Conservation (phyloP, 2,888 invertebrate species). For the Tetragonisca angustula region DNA sequence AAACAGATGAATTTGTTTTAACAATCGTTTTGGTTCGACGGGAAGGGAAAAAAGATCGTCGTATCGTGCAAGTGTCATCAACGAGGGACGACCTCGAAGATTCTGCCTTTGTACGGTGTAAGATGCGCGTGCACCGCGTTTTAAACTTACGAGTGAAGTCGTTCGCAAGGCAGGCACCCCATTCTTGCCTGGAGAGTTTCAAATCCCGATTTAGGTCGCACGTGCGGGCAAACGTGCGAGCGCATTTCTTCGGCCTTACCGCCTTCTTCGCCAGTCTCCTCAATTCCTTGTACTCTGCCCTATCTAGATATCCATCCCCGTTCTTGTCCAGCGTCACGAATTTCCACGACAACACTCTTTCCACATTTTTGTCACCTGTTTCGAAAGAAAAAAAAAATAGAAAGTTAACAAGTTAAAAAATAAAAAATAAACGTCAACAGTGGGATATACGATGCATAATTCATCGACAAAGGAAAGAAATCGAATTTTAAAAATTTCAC, state of each 20-base stretch:
- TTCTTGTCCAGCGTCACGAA: conserved; percentile 93
- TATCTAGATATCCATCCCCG: conserved; percentile 90
- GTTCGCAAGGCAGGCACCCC: conserved; percentile 94
- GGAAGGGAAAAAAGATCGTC: conserved; percentile 37
- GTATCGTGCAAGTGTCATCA: conserved; percentile 24
- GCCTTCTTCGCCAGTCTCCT: conserved; percentile 93
- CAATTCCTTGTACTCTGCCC: conserved; percentile 92
- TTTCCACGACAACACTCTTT: conserved; percentile 93
- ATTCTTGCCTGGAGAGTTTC: conserved; percentile 91
- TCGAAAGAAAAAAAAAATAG: background rate
- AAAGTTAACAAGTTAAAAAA: no score
- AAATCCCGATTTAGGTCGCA: conserved; percentile 94
- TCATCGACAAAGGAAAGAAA: background rate
- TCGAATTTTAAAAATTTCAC: background rate
- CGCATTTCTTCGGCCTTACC: conserved; percentile 95
- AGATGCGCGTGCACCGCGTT: conserved; percentile 53
- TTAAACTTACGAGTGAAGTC: conserved; percentile 92
- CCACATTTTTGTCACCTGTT: conserved; percentile 80
- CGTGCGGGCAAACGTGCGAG: conserved; percentile 93
- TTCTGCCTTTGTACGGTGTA: conserved; percentile 32
- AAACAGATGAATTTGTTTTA: background rate
- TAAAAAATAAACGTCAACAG: background rate
- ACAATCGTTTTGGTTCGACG: background rate
- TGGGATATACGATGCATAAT: background rate
- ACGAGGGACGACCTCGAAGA: conserved; percentile 6